Evolutionary conservation across 2,113 vertebrate species (phyloP).

Genomic region (Cyrtonyx montezumae): DNA sequence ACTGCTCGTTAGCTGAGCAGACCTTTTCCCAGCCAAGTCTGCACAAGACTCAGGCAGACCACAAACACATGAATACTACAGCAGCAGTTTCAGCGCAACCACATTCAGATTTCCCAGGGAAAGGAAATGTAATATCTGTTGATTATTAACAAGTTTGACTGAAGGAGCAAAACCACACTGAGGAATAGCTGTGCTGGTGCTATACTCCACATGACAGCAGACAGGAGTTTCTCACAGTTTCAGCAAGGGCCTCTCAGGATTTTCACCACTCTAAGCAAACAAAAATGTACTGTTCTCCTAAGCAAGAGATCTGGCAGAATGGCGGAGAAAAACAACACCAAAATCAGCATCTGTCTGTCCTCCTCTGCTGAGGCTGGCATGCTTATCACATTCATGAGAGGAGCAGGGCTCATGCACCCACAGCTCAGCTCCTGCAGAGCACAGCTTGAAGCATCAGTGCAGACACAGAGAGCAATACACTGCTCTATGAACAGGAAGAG

Average conservation of each 20-base stretch:
- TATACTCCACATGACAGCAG: background rate
- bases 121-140: background rate
- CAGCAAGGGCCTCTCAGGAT: background rate
- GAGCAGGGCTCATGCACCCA: background rate
- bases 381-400: background rate
- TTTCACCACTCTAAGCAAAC: background rate
- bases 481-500: background rate
- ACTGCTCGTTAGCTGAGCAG: background rate
- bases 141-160: slow-evolving; percentile 12
- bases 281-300: background rate
- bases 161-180: background rate
- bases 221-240: background rate
- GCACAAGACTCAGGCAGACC: background rate
- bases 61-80: background rate
- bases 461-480: background rate
- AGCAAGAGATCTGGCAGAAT: background rate
- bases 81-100: background rate
- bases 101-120: background rate
- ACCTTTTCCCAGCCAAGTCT: background rate
- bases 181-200: background rate
- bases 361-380: fast-evolving
- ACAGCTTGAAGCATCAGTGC: background rate
- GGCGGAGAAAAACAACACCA: background rate
- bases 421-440: background rate
- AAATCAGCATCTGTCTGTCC: background rate